These are phyloP conservation scores for Macrophya alboannulata DNA, from an alignment of 2,888 invertebrate genomes.

Conservation along the genomic window DNA sequence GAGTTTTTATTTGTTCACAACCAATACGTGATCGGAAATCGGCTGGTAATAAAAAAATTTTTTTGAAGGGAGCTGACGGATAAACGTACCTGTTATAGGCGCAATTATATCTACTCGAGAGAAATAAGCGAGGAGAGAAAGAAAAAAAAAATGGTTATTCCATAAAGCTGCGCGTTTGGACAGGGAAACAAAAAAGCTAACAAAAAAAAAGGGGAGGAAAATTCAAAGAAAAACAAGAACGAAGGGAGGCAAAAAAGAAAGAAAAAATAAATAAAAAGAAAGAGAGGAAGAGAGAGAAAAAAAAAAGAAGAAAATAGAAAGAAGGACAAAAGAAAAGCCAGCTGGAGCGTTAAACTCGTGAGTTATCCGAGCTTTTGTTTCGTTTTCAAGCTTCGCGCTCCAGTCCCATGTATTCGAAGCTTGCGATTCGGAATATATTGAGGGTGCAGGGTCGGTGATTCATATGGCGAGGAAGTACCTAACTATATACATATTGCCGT, in stretches of 20 bases:
- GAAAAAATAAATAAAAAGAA: background rate
- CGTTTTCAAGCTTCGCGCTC: conserved; percentile 19
- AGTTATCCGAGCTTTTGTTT: conserved; percentile 49
- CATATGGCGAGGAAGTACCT: background rate
- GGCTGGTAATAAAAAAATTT: background rate
- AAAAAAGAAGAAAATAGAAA: background rate
- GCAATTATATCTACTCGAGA: background rate
- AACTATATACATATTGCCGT: background rate
- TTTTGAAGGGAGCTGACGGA: background rate
- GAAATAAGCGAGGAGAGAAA: background rate
- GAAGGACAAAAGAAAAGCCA: conserved; percentile 29
- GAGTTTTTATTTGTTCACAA: background rate
- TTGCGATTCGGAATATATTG: conserved; percentile 37
- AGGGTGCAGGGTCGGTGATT: conserved; percentile 36
- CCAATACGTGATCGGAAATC: background rate
- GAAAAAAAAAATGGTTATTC: conserved; percentile 1
- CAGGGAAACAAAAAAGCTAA: background rate
- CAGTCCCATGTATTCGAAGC: background rate
- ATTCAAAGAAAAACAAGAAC: background rate
- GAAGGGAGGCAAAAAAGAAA: background rate
- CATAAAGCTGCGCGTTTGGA: conserved; percentile 9
- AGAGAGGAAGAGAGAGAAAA: background rate
- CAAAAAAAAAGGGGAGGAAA: background rate
- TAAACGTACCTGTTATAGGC: background rate
- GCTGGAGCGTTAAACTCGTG: conserved; percentile 42